Conservation (phyloP, 2,113 vertebrate genomes). For the Nesoenas mayeri region DNA sequence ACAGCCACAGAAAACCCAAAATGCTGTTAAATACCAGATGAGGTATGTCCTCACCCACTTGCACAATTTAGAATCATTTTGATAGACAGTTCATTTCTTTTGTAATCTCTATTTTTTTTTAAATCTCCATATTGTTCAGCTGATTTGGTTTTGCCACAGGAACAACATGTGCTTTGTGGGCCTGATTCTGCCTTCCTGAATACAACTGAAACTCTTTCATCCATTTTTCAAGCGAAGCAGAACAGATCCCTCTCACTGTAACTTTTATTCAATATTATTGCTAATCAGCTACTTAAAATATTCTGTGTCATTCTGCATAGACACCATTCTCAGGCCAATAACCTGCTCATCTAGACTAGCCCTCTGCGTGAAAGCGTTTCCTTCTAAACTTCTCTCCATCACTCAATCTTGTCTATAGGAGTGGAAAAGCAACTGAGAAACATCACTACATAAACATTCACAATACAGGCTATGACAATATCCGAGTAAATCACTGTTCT, state of each 20-base stretch:
- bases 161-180: not conserved
- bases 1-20: not conserved
- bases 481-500: constrained; percentile 35
- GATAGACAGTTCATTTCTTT: not conserved
- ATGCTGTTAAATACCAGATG: not conserved
- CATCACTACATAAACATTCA: not conserved
- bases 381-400: not conserved
- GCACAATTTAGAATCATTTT: not conserved
- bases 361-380: not conserved
- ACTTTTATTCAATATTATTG: not conserved
- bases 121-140: not conserved
- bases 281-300: not conserved
- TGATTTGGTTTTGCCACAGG: not conserved
- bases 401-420: not conserved
- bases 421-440: not conserved
- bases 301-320: not conserved
- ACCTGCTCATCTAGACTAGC: not conserved
- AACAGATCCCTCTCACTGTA: not conserved
- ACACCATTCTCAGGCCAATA: not conserved
- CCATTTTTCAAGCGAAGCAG: not conserved
- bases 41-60: not conserved
- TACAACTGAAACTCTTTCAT: not conserved
- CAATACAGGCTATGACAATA: not conserved
- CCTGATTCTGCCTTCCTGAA: not conserved
- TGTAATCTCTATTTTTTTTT: not conserved